Evolutionary conservation across 2,888 invertebrate species (phyloP).

Genomic region (Mactromeris polynyma): DNA sequence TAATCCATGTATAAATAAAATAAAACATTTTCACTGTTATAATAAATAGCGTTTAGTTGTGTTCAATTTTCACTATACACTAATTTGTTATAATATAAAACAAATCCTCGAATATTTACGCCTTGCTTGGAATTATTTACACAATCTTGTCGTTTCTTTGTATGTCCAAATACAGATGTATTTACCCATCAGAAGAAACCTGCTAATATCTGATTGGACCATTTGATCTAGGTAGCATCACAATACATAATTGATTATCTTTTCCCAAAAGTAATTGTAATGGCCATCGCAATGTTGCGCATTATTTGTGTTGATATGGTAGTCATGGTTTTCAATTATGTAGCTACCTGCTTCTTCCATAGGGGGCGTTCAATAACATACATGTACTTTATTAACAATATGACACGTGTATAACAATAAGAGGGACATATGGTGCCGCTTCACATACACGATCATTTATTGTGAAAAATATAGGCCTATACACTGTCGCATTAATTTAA

Average conservation of each 20-base stretch:
- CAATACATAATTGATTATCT: slow-evolving; percentile 4
- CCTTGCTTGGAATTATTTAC: neutral
- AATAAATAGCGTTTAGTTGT: neutral
- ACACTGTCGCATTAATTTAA: too few relatives aligned
- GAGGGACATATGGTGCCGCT: neutral
- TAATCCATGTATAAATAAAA: neutral
- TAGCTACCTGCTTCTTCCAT: neutral
- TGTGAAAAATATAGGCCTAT: too few relatives aligned
- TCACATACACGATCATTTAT: neutral
- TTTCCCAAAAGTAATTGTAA: slow-evolving; percentile 15
- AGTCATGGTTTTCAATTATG: slow-evolving; percentile 3
- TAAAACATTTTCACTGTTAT: neutral
- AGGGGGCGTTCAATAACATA: neutral
- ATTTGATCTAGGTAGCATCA: neutral
- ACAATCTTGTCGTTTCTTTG: neutral
- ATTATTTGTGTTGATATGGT: neutral
- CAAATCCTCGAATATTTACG: neutral
- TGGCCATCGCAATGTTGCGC: neutral
- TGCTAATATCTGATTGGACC: neutral
- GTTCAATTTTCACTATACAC: neutral
- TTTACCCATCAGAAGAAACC: neutral
- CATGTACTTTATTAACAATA: too few relatives aligned
- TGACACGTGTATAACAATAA: too few relatives aligned
- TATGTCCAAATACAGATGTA: neutral
- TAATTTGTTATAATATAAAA: neutral